Evolutionary conservation across 1,140 invertebrate genomes (phyloP), one percentile per base, ranked within the genome.

Genomic region (Gryllus bimaculatus): DNA sequence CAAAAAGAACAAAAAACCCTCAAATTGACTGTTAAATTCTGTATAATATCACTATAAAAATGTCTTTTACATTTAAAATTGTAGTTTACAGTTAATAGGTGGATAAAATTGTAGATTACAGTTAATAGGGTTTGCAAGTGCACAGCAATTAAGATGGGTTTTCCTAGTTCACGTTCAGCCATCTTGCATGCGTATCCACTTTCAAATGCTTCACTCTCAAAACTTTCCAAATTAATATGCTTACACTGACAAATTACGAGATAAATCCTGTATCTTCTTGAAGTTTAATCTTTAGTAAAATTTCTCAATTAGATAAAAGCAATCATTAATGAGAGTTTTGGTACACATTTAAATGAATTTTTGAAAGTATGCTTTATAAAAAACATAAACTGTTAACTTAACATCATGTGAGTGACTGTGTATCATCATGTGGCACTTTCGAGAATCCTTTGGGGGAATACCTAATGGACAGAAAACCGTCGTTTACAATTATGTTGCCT

Each of bases 1-100:
- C 85, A 85, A 77, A 77, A 77, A 47, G 8, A 7, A 5, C 47
- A n/a, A 12, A 77, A 77, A 48, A 18, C 20, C 4, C 48, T 8
- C 47, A 5, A 76, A 7, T 77, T 48, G 13, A 77, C 47, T 47
- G 76, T 48, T 48, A 26, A 26, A 77, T 7, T 77, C 76, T 77
- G 76, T 77, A 7, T 77, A 77, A 48, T 77, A 0, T 77, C 76
- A 77, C 76, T 3, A 4, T 15, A 76, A 76, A 1, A 4, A 5
- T 76, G 2, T 76, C 21, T 13, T 7, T 76, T 76, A 76, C 3
- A 15, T 26, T 76, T 26, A 15, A 26, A 26, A 73, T 73, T 73
- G 13, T 73, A 73, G 66, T 73, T 3, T 4, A 26, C 75, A 76
- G 3, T 77, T 77, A 77, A 77, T 8, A 47, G 76, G 47, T 77